phyloP scores from a whole-genome alignment of 1,140 invertebrate genomes.

The Parasteatoda tepidariorum region DNA sequence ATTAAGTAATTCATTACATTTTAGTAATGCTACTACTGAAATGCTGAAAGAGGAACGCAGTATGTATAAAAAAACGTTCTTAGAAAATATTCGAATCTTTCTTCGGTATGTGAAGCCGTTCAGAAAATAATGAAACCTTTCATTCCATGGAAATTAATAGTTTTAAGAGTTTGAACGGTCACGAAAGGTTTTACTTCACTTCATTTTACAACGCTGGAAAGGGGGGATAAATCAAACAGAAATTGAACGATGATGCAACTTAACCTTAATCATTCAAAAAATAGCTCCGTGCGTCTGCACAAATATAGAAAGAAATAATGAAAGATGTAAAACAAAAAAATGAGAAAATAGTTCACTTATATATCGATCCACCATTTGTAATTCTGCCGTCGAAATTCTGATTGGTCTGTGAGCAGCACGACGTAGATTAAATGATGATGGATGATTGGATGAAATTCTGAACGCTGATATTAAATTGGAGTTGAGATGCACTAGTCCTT shows the following conservation, averaged over 20 bases:
- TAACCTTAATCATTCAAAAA: constrained; percentile 52
- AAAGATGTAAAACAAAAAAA: constrained; percentile 19
- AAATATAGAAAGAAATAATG: constrained; percentile 16
- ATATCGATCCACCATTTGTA: constrained; percentile 52
- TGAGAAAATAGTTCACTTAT: not conserved
- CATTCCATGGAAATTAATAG: constrained; percentile 42
- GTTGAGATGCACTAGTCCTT: constrained; percentile 47
- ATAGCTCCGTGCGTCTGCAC: constrained; percentile 32
- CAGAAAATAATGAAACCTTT: constrained; percentile 25
- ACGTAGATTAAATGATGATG: constrained; percentile 57
- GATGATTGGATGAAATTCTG: constrained; percentile 51
- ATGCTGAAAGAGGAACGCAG: no score
- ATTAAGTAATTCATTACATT: no score
- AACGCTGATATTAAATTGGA: constrained; percentile 51
- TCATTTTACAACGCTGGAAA: not conserved
- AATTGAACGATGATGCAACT: constrained; percentile 39
- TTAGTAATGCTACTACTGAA: no score
- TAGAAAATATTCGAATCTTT: no score
- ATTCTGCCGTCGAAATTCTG: constrained; percentile 45
- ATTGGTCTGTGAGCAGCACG: constrained; percentile 47
- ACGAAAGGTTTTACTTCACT: not conserved
- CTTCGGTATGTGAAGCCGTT: not conserved
- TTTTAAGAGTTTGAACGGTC: not conserved
- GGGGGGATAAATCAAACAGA: constrained; percentile 1
- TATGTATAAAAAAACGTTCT: no score